Evolutionary conservation across 2,888 invertebrate genomes (phyloP).

Genomic region (Oscheius sp.): DNA sequence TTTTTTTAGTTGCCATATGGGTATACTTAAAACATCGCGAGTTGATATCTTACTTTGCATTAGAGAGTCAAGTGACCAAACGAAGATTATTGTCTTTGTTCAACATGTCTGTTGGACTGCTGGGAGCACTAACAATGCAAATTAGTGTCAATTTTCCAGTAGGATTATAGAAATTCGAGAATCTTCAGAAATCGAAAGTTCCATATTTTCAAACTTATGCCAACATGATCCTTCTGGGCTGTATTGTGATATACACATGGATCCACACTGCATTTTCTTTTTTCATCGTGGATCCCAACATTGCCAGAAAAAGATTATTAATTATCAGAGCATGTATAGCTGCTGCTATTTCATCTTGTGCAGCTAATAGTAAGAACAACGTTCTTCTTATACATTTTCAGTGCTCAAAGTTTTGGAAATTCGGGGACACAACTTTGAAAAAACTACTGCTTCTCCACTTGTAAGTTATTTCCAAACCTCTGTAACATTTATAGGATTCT

Average conservation of each 20-base stretch:
- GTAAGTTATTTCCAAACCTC: not conserved
- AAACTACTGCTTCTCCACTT: slow-evolving; percentile 26
- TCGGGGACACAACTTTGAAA: slow-evolving; percentile 29
- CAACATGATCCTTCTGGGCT: slow-evolving; percentile 14
- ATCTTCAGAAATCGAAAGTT: slow-evolving; percentile 21
- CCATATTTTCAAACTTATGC: slow-evolving; percentile 29
- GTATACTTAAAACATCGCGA: slow-evolving; percentile 29
- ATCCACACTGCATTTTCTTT: slow-evolving; percentile 25
- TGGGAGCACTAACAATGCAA: slow-evolving; percentile 24
- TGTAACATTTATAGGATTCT: slow-evolving; percentile 5
- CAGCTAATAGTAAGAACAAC: slow-evolving; percentile 21
- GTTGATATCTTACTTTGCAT: slow-evolving; percentile 25
- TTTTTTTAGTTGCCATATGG: slow-evolving; percentile 21
- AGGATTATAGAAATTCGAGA: not conserved
- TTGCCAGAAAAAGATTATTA: slow-evolving; percentile 18
- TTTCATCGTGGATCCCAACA: slow-evolving; percentile 24
- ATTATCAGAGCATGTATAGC: slow-evolving; percentile 9
- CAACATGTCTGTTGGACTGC: slow-evolving; percentile 25
- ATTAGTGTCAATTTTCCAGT: slow-evolving; percentile 34
- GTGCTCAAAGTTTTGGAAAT: slow-evolving; percentile 32
- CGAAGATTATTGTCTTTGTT: slow-evolving; percentile 19
- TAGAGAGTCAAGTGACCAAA: slow-evolving; percentile 14
- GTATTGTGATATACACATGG: slow-evolving; percentile 25
- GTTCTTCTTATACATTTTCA: too few species aligned
- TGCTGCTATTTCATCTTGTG: slow-evolving; percentile 25